A percentile compares a stretch with the other conserved stretches of the same genome.
phyloP scores from a whole-genome alignment of 2,113 vertebrate species.

The Scophthalmus maximus region DNA sequence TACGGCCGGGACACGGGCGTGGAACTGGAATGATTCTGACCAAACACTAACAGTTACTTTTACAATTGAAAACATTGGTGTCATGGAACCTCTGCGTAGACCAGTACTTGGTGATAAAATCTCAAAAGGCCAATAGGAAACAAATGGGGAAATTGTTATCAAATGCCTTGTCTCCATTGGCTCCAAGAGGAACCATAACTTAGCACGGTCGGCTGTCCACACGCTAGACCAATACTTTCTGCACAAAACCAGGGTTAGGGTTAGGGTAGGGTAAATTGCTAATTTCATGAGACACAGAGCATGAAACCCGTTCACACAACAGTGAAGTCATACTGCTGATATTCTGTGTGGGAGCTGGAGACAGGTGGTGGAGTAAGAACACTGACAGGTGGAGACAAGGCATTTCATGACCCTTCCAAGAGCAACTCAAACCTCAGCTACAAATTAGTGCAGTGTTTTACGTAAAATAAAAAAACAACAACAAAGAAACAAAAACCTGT shows the following conservation, averaged over 20 bases:
- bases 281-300: constrained; percentile 44
- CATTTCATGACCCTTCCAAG: constrained; percentile 34
- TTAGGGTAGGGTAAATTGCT: no score
- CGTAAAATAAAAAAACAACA: constrained; percentile 56
- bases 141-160: neutral
- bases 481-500: constrained; percentile 10
- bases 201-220: neutral
- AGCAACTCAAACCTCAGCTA: constrained; percentile 65
- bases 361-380: constrained; percentile 7
- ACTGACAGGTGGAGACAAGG: constrained; percentile 47
- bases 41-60: constrained; percentile 38
- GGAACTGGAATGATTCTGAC: constrained; percentile 62
- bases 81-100: constrained; percentile 55
- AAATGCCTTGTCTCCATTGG: constrained; percentile 56
- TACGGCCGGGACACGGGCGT: constrained; percentile 16
- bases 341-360: neutral
- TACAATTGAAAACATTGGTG: constrained; percentile 35
- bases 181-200: constrained; percentile 20
- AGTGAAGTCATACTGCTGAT: constrained; percentile 7
- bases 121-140: constrained; percentile 62
- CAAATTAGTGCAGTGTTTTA: constrained; percentile 81
- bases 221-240: neutral
- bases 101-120: constrained; percentile 58
- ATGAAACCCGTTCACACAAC: neutral
- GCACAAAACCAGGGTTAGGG: no score